Evolutionary conservation across 2,113 vertebrate genomes (phyloP), one percentile per base, ranked within the genome.

Genomic region (Hippocampus guttulatus): DNA sequence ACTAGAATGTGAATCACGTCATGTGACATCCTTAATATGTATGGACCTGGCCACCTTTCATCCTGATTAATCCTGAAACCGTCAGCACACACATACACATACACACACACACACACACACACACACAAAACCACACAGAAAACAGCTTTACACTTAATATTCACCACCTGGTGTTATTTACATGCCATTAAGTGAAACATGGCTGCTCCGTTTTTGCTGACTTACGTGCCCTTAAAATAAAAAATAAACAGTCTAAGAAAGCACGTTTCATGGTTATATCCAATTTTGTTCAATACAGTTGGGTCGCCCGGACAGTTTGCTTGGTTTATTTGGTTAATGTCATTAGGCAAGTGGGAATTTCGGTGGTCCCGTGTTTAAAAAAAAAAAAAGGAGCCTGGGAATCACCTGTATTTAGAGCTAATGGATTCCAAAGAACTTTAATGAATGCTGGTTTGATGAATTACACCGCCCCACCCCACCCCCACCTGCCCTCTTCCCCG

Each of bases 321-420:
- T 88, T 87, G 82, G 54, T 81, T 81, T 82, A 87, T 89, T 82
- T 74, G 87, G 84, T 86, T 71, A 71, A 71, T 88, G 86, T 89
- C 91, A 90, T 68, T 77, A 88, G 83, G 83, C 89, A 90, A 92
- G 86, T 86, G 92, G 91, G 85, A 91, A 92, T 93, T 90, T 93
- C 85, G 88, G 93, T 92, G 92, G 93, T 93, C 93, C 88, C 90
- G 90, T 67, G 89, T 62, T 18, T 2, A 30, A 33, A 33, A 30
- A 60, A 77, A 85, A 87, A 88, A 15, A 52, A 60, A 85, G 82
- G 83, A 85, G 91, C 91, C 93, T 92, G 91, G 92, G 93, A 94
- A 94, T 95, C 94, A 95, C 93, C 94, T 95, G 93, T 94, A 94
- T 95, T 96, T 95, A 95, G 93, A 95, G 91, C 90, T 94, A 96